A percentile compares a stretch with the other conserved stretches of the same genome.
phyloP scores from a whole-genome alignment of 2,113 vertebrate species.

The Vulpes vulpes region DNA sequence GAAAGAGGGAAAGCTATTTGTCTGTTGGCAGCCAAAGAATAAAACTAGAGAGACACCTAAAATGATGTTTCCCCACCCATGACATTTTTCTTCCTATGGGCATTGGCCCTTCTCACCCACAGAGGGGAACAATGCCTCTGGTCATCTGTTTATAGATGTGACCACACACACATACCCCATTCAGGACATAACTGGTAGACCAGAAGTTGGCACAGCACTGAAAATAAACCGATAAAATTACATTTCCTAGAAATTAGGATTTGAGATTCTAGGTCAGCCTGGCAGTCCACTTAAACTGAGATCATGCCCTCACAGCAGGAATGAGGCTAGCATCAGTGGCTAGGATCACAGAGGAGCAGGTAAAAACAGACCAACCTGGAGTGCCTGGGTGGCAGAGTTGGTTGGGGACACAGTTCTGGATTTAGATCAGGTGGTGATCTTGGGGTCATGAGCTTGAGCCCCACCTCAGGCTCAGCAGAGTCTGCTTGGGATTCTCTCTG shows the following conservation, averaged over 20 bases:
- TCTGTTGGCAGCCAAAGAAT: background rate
- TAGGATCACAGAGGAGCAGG: background rate
- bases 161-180: no score
- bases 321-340: no score
- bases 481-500: no score
- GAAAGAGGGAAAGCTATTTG: background rate
- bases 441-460: no score
- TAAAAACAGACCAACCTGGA: background rate
- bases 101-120: background rate
- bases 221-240: background rate
- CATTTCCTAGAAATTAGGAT: background rate
- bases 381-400: no score
- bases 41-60: background rate
- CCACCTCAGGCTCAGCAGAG: no score
- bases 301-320: background rate
- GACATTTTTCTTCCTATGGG: background rate
- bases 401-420: no score
- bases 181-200: background rate
- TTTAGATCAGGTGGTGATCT: no score
- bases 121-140: rapidly evolving
- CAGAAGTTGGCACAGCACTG: background rate
- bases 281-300: background rate
- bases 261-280: background rate
- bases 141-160: background rate
- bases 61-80: background rate